phyloP scores from a whole-genome alignment of 1,140 invertebrate species.

The Diplogasteroides magnus region DNA sequence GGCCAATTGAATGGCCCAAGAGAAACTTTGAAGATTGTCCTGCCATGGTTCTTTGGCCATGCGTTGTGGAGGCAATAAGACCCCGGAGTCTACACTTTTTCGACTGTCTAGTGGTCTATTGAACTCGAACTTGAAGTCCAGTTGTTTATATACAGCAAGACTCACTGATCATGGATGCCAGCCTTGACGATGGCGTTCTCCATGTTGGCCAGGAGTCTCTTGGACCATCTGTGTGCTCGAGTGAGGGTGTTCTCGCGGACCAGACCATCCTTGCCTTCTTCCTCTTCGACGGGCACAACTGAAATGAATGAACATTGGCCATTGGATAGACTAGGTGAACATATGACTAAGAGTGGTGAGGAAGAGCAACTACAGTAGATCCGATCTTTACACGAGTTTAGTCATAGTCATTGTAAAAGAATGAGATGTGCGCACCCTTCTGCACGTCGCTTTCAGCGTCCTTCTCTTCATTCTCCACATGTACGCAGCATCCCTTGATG shows the following conservation, averaged over 20 bases:
- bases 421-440: neutral
- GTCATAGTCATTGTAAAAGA: neutral
- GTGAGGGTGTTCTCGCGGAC: slow-evolving; percentile 17
- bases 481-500: neutral
- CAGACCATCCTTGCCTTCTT: slow-evolving; percentile 11
- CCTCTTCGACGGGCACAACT: slow-evolving; percentile 9
- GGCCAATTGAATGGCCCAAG: neutral
- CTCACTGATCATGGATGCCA: slow-evolving; percentile 24
- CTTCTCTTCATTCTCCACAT: neutral
- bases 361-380: neutral
- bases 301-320: slow-evolving; percentile 8
- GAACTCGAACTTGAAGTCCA: neutral
- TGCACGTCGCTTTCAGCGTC: neutral
- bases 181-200: slow-evolving; percentile 31
- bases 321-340: neutral
- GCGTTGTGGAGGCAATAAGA: too few species aligned
- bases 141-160: neutral
- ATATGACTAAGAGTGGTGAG: neutral
- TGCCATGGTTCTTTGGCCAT: neutral
- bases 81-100: too few species aligned
- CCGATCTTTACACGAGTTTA: too few species aligned
- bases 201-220: slow-evolving; percentile 20
- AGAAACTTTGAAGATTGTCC: neutral
- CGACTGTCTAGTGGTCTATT: neutral
- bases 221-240: slow-evolving; percentile 21